Percentiles rank a stretch among this genome's conserved stretches.
Conservation (phyloP, 37 sponge, comb jelly and placozoan genomes). For the Hexactinellida sp. region DNA sequence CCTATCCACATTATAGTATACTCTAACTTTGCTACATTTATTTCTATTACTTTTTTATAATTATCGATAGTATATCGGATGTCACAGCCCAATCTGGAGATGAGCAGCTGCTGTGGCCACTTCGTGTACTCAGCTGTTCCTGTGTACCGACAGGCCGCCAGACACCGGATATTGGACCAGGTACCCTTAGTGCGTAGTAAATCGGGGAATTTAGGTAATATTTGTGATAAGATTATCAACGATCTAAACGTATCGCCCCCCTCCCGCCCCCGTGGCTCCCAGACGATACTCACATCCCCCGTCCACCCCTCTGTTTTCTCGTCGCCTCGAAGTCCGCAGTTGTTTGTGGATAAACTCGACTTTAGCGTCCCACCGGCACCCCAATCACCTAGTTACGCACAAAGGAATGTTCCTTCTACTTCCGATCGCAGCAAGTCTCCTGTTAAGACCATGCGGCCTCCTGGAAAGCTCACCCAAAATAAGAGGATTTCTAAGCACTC, state of each 20-base stretch:
- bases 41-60: background rate
- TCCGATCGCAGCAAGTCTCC: background rate
- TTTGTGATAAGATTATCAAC: background rate
- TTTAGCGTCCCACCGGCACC: background rate
- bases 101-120: background rate
- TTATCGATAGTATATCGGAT: background rate
- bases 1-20: background rate
- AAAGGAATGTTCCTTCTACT: background rate
- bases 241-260: background rate
- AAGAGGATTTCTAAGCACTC: background rate
- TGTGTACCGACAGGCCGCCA: background rate
- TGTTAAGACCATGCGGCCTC: background rate
- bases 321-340: background rate
- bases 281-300: background rate
- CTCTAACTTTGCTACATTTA: background rate
- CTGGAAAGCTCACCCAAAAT: background rate
- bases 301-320: background rate
- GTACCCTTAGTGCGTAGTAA: too few species aligned
- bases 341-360: background rate
- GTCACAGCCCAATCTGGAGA: background rate
- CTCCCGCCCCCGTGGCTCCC: background rate
- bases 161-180: background rate
- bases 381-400: background rate
- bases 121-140: background rate
- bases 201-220: background rate